Conservation (phyloP, 2,888 invertebrate genomes). For the Callosobruchus maculatus region DNA sequence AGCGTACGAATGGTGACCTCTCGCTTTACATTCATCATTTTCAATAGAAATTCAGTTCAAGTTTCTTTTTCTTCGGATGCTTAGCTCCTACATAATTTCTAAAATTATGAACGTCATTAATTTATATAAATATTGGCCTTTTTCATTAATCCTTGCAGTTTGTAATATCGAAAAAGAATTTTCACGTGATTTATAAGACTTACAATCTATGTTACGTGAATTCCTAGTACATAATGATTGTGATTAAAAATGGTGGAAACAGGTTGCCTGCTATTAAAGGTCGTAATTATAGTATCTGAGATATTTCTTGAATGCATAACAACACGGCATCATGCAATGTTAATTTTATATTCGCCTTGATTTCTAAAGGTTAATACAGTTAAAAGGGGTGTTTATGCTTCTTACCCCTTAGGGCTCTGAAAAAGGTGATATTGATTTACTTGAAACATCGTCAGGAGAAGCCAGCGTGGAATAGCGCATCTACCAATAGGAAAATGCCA, state of each 20-base stretch:
- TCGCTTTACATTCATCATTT: no score
- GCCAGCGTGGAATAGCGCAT: no score
- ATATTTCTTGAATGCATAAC: neutral
- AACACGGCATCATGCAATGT: neutral
- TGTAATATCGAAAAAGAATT: neutral
- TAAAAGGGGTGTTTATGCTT: neutral
- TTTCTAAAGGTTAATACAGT: neutral
- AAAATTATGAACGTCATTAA: no score
- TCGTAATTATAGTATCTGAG: neutral
- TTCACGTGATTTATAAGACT: neutral
- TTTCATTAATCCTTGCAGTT: neutral
- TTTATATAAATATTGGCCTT: no score
- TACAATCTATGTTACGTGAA: neutral
- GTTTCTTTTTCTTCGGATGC: no score
- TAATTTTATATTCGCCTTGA: neutral
- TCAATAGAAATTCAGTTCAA: no score
- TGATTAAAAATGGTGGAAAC: neutral
- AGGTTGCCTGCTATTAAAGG: neutral
- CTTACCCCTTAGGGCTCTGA: no score
- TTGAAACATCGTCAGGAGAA: no score
- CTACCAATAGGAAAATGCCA: no score
- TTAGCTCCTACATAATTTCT: no score
- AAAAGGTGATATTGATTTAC: no score
- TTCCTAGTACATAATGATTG: neutral
- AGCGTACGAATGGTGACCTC: no score